Percentiles rank a stretch among this genome's conserved stretches.
Evolutionary conservation across 2,888 invertebrate species (phyloP).

Genomic region (Spisula subtruncata): DNA sequence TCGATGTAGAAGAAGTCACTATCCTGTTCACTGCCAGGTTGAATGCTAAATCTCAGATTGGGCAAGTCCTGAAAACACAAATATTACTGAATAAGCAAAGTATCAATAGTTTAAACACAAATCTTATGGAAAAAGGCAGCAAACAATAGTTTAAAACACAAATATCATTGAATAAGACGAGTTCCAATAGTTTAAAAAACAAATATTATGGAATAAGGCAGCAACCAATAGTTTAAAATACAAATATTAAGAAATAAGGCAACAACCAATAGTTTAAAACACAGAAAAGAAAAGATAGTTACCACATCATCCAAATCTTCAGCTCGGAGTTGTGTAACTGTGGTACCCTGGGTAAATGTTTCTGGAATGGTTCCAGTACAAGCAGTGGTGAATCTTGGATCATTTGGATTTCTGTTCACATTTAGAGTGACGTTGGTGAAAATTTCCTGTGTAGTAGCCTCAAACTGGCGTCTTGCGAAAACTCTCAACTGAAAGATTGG

Average conservation of each 20-base stretch:
- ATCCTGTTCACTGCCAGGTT: constrained; percentile 12
- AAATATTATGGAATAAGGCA: too few relatives aligned
- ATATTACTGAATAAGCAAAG: neutral
- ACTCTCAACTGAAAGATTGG: constrained; percentile 53
- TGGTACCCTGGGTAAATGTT: constrained; percentile 41
- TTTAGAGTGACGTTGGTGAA: constrained; percentile 71
- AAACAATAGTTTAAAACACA: too few relatives aligned
- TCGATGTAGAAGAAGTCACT: constrained; percentile 65
- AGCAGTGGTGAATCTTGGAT: constrained; percentile 76
- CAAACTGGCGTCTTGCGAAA: constrained; percentile 50
- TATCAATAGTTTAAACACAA: too few relatives aligned
- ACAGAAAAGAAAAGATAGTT: neutral
- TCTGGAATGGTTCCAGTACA: constrained; percentile 65
- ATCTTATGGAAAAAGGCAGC: too few relatives aligned
- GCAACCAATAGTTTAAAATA: too few relatives aligned
- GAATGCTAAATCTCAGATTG: constrained; percentile 46
- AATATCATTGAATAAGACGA: too few relatives aligned
- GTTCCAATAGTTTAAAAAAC: too few relatives aligned
- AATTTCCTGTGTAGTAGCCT: constrained; percentile 49
- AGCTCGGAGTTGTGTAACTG: constrained; percentile 64
- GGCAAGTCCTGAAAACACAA: constrained; percentile 69
- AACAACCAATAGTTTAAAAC: neutral
- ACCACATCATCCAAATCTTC: constrained; percentile 70
- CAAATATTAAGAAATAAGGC: too few relatives aligned
- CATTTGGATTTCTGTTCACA: constrained; percentile 79